Evolutionary conservation across 2,113 vertebrate genomes (phyloP).

Genomic region (Chrysemys picta): DNA sequence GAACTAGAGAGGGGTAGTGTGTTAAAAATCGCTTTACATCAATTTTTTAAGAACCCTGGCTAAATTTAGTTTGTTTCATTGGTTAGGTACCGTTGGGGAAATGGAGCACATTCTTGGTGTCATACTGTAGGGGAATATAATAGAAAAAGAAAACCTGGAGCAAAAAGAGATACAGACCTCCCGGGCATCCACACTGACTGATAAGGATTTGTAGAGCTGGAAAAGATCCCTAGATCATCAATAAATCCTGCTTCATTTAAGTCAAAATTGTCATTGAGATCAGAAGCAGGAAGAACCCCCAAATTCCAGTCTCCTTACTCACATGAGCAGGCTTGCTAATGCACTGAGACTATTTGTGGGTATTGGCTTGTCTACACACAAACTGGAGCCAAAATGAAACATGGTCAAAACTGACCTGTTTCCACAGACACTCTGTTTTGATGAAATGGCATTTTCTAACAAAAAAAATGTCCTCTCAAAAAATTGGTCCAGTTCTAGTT

Average conservation of each 20-base stretch:
- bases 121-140: not conserved
- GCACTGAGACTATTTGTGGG: not conserved
- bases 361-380: not conserved
- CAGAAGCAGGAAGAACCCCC: not conserved
- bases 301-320: not conserved
- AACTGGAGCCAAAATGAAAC: conserved; percentile 24
- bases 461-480: not conserved
- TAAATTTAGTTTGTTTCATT: conserved; percentile 45
- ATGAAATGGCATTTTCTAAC: not conserved
- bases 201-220: not conserved
- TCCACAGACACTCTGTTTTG: not conserved
- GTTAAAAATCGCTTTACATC: conserved; percentile 39
- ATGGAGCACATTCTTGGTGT: not conserved
- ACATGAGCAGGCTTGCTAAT: not conserved
- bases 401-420: not conserved
- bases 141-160: not conserved
- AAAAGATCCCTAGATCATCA: not conserved
- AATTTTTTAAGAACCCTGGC: conserved; percentile 36
- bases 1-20: conserved; percentile 13
- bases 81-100: conserved; percentile 54
- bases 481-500: not conserved
- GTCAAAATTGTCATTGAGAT: not conserved
- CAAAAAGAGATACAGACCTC: not conserved
- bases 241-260: not conserved
- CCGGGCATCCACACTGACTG: not conserved